phyloP scores from a whole-genome alignment of 2,113 vertebrate genomes.

The Sisor rabdophorus region DNA sequence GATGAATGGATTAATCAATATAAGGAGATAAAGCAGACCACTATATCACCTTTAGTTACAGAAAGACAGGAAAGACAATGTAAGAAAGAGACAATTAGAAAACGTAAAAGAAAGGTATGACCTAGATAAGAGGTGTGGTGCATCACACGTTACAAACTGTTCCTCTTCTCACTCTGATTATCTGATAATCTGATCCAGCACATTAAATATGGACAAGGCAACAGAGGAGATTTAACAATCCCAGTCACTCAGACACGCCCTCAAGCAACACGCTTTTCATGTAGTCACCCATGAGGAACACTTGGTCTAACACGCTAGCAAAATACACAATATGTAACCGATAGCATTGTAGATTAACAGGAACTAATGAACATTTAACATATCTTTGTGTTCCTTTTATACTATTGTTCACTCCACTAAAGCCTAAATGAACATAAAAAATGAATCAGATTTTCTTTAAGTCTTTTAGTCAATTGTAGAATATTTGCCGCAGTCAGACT shows the following conservation, averaged over 20 bases:
- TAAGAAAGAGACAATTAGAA: neutral
- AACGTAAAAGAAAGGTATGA: neutral
- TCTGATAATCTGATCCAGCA: constrained; percentile 37
- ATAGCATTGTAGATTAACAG: neutral
- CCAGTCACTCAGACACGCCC: constrained; percentile 35
- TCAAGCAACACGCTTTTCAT: constrained; percentile 17
- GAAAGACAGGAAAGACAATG: neutral
- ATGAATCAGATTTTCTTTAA: neutral
- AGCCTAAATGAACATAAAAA: constrained; percentile 4
- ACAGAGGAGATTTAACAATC: constrained; percentile 44
- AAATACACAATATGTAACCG: constrained; percentile 17
- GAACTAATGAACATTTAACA: constrained; percentile 22
- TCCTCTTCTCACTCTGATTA: constrained; percentile 37
- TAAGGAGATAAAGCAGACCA: neutral
- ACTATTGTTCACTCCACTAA: constrained; percentile 2
- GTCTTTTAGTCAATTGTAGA: neutral
- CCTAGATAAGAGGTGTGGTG: constrained; percentile 10
- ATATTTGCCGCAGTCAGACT: neutral
- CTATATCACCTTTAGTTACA: constrained; percentile 1
- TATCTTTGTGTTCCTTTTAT: neutral
- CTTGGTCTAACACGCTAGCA: neutral
- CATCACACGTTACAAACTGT: constrained; percentile 21
- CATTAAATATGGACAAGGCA: constrained; percentile 43
- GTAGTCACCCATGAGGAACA: constrained; percentile 6
- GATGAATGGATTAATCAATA: neutral